These are phyloP conservation scores for Himalopsyche japonica DNA, from an alignment of 2,888 invertebrate species.

Conservation along the genomic window DNA sequence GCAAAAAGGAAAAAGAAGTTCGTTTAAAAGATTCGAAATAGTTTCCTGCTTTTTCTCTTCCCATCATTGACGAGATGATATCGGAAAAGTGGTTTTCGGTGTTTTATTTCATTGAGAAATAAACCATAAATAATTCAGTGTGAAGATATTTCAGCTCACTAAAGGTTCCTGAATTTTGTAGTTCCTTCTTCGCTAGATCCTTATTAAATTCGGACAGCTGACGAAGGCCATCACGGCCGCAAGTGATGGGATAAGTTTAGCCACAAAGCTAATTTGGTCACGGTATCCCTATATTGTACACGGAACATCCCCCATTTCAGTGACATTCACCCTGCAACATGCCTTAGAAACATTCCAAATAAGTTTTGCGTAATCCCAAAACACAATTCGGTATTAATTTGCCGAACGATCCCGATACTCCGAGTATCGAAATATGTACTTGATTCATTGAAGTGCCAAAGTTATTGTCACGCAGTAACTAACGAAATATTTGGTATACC, in stretches of 20 bases:
- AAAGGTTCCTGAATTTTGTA: neutral
- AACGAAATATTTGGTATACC: neutral
- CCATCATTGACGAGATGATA: neutral
- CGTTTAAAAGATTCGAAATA: neutral
- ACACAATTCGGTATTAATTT: conserved; percentile 16
- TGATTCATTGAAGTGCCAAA: neutral
- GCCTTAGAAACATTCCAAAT: neutral
- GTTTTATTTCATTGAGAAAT: neutral
- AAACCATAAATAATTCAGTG: neutral
- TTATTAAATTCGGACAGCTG: conserved; percentile 31
- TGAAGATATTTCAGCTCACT: neutral
- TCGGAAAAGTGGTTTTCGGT: neutral
- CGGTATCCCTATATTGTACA: neutral
- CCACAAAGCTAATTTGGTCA: conserved; percentile 1
- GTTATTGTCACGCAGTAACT: neutral
- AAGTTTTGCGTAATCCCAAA: conserved; percentile 8
- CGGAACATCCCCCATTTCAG: neutral
- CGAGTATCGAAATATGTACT: neutral
- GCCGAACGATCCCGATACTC: conserved; percentile 7
- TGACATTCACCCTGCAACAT: neutral
- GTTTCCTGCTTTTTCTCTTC: neutral
- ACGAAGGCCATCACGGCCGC: conserved; percentile 26
- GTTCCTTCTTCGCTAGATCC: neutral
- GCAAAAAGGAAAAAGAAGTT: neutral
- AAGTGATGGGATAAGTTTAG: conserved; percentile 21